Base-by-base conservation (phyloP, 2,113 vertebrate species). In the Fulica atra region DNA sequence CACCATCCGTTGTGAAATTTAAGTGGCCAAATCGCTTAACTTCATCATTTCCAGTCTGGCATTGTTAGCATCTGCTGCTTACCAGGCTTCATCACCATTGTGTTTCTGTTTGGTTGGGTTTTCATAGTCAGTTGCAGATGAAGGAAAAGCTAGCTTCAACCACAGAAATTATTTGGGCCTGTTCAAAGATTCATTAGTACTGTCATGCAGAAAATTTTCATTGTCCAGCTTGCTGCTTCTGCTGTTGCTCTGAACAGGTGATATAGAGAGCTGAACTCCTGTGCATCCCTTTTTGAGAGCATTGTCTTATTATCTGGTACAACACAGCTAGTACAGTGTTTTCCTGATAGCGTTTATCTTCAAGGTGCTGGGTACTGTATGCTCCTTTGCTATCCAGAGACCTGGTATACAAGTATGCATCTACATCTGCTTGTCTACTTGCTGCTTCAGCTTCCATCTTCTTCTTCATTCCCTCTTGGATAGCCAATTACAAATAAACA, bases 401-500 rank as follows among this genome's bases (percentile, higher is more conserved):
- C 95, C 93, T 98, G 94, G 96, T 98, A 77, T 97, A 94, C 93
- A 94, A 96, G 88, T 81, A 92, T 96, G 96, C 90, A 93, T 93
- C 95, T 93, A 85, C 97, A 97, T 98, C 81, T 93, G 97, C 96
- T 95, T 96, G 95, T 97, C 81, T 93, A 96, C 93, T 96, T 96
- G 92, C 96, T 84, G 97, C 95, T 98, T 97, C 88, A 98, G 97
- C 97, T 93, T 96, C 94, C 97, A 98, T 97, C 97, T 96, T 98
- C 94, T 86, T 97, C 96, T 95, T 98, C 98, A 98, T 98, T 89
- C 46, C 94, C 95, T 97, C 97, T 97, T 97, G 97, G 97, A 97
- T 97, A 97, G 93, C 95, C 54, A 69, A 81, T 93, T 97, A 91
- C 93, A 92, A 98, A 97, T 96, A 97, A 97, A 31, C 63, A 90